Evolutionary conservation across 1,140 invertebrate genomes (phyloP).

Genomic region (Reticulitermes speratus): DNA sequence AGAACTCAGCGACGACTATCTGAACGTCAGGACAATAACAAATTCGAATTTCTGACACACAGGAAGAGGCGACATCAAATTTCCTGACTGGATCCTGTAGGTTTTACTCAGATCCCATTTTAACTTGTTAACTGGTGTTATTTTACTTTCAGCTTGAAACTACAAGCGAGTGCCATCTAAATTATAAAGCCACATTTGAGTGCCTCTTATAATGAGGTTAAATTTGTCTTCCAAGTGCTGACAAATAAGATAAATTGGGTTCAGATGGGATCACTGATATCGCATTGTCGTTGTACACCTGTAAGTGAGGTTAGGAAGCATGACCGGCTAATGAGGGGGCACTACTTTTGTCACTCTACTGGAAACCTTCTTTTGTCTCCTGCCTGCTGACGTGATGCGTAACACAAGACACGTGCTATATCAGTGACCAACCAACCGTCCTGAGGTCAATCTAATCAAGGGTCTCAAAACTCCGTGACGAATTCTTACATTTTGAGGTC

Average conservation of each 20-base stretch:
- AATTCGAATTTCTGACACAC: too few relatives aligned
- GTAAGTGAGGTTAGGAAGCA: background rate
- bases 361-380: slow-evolving; percentile 13
- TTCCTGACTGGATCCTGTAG: too few relatives aligned
- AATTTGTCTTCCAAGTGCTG: background rate
- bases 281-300: background rate
- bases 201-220: background rate
- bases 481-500: background rate
- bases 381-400: background rate
- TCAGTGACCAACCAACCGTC: slow-evolving; percentile 1
- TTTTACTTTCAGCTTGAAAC: too few relatives aligned
- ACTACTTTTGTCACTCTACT: slow-evolving; percentile 6
- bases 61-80: too few relatives aligned
- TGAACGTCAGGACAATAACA: too few relatives aligned
- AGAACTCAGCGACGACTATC: too few relatives aligned
- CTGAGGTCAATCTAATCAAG: slow-evolving; percentile 15
- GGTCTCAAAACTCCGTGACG: slow-evolving; percentile 5
- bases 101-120: background rate
- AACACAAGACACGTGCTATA: background rate
- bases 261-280: background rate
- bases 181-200: background rate
- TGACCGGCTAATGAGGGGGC: slow-evolving; percentile 1
- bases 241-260: background rate
- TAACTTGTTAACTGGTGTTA: background rate
- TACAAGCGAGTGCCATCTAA: too few relatives aligned